Percentiles rank a stretch among this genome's conserved stretches.
Conservation (phyloP, 2,113 vertebrate genomes). For the Ochotona curzoniae region DNA sequence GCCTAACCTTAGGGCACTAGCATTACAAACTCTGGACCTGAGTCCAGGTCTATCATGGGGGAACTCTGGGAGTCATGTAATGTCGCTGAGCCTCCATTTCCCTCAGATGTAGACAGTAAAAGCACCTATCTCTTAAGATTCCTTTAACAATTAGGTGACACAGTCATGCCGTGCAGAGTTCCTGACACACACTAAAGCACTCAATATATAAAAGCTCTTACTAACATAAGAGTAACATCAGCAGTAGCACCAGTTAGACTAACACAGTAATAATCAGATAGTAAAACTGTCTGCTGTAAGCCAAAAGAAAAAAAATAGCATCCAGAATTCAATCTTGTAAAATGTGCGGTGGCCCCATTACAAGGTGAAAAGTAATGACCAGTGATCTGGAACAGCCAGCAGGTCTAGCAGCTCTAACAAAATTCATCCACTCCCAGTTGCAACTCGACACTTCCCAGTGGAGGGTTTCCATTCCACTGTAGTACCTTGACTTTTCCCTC, state of each 20-base stretch:
- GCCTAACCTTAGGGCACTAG: not conserved
- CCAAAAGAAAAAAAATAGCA: not conserved
- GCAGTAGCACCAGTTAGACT: not conserved
- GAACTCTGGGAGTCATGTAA: slow-evolving; percentile 38
- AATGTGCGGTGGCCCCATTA: not conserved
- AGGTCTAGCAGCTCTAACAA: slow-evolving; percentile 6
- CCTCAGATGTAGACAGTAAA: not conserved
- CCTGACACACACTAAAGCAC: not conserved
- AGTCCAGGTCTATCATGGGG: not conserved
- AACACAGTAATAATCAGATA: not conserved
- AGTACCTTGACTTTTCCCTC: not conserved
- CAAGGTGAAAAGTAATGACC: not conserved
- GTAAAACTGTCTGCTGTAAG: slow-evolving; percentile 38
- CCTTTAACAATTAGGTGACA: not conserved
- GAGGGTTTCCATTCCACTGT: not conserved
- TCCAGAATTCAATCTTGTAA: slow-evolving; percentile 29
- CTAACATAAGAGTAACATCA: not conserved
- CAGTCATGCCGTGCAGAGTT: not conserved
- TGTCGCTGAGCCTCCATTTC: not conserved
- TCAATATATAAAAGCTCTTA: not conserved
- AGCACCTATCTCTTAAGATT: not conserved
- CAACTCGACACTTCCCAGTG: not conserved
- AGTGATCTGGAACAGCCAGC: slow-evolving; percentile 20
- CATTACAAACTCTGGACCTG: not conserved
- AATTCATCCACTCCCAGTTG: slow-evolving; percentile 8